Percentiles rank a stretch among this genome's conserved stretches.
Conservation (phyloP, 2,888 invertebrate genomes). For the Meganola albula region DNA sequence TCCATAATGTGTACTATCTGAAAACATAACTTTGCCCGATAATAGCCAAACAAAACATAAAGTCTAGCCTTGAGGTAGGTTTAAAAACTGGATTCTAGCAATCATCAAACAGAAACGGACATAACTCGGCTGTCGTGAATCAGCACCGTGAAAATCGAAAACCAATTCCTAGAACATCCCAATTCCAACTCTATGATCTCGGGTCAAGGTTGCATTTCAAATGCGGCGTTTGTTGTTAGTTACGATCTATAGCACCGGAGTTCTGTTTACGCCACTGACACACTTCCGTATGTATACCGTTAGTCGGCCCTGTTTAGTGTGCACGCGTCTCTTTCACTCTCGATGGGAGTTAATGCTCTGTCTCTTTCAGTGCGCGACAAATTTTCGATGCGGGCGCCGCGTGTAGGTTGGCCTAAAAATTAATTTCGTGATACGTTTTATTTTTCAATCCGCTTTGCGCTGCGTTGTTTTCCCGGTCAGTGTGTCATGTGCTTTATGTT, state of each 20-base stretch:
- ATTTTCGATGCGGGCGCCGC: conserved; percentile 72
- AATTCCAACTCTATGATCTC: conserved; percentile 42
- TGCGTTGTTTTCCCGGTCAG: conserved; percentile 47
- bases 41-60: conserved; percentile 17
- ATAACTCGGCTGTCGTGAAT: conserved; percentile 66
- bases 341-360: conserved; percentile 43
- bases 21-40: conserved; percentile 9
- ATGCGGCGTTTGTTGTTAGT: conserved; percentile 32
- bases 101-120: conserved; percentile 60
- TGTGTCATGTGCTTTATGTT: conserved; percentile 47
- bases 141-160: conserved; percentile 76
- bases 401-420: conserved; percentile 73
- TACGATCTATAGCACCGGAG: conserved; percentile 48
- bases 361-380: conserved; percentile 68
- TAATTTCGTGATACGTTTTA: conserved; percentile 70
- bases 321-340: conserved; percentile 70
- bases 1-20: no score
- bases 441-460: conserved; percentile 44
- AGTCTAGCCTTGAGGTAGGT: conserved; percentile 70
- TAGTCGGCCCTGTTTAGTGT: conserved; percentile 68
- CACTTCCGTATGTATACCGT: conserved; percentile 75
- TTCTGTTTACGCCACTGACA: conserved; percentile 72
- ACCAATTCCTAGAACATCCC: conserved; percentile 38
- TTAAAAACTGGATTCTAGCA: conserved; percentile 55
- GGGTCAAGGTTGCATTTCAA: conserved; percentile 65